Evolutionary conservation across 1,140 invertebrate species (phyloP).

Genomic region (Diuraphis noxia): DNA sequence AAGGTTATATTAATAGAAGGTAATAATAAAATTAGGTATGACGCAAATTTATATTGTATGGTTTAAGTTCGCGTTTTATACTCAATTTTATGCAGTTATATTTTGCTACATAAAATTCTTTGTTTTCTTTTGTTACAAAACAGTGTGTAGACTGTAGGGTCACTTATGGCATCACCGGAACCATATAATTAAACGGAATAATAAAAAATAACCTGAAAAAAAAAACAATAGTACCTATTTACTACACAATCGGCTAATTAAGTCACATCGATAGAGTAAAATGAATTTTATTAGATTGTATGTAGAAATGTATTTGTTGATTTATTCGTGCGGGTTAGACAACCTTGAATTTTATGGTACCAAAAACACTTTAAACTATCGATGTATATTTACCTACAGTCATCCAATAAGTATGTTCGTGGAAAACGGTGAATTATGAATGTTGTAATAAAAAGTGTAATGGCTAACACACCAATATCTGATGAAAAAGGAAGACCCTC

Average conservation of each 20-base stretch:
- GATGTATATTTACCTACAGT: background rate
- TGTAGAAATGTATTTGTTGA: background rate
- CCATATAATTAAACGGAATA: background rate
- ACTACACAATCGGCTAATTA: background rate
- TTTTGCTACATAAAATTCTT: background rate
- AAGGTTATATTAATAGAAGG: background rate
- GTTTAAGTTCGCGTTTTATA: background rate
- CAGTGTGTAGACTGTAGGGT: background rate
- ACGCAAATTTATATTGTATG: background rate
- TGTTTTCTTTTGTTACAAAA: constrained; percentile 8
- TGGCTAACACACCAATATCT: no score
- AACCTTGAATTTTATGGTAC: background rate
- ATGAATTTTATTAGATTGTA: background rate
- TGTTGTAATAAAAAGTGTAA: no score
- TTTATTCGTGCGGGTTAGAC: background rate
- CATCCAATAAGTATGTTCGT: background rate
- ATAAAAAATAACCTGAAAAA: constrained; percentile 17
- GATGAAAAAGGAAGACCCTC: no score
- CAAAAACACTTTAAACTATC: background rate
- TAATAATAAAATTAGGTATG: background rate
- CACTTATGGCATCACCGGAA: background rate
- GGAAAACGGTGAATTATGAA: background rate
- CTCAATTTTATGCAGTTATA: background rate
- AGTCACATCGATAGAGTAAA: constrained; percentile 2
- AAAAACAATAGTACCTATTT: constrained; percentile 11